Conservation (phyloP, 2,888 invertebrate genomes). For the Campoletis raptor region DNA sequence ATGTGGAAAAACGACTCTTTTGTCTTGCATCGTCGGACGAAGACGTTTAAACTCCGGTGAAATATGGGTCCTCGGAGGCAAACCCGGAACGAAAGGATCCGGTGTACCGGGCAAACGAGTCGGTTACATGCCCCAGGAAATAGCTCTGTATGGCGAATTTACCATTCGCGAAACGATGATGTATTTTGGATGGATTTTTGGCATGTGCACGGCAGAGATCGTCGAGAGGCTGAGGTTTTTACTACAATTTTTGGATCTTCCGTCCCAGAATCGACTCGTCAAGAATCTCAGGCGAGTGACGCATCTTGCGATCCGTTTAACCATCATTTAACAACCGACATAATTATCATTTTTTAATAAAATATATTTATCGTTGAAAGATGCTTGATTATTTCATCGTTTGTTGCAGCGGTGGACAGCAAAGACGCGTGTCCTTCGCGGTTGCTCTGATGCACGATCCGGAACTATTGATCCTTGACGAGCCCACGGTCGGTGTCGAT, state of each 20-base stretch:
- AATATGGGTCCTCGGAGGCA: constrained; percentile 95
- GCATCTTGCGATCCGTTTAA: no score
- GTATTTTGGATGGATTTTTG: constrained; percentile 98
- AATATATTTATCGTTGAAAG: not conserved
- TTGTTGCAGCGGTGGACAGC: constrained; percentile 93
- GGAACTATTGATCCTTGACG: constrained; percentile 95
- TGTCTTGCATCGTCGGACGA: constrained; percentile 96
- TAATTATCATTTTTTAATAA: no score
- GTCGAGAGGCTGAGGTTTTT: constrained; percentile 93
- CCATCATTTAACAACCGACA: no score
- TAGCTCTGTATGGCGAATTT: constrained; percentile 96
- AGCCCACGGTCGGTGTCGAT: constrained; percentile 97
- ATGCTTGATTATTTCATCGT: constrained; percentile 11
- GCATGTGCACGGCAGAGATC: constrained; percentile 94
- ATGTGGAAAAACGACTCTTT: constrained; percentile 97
- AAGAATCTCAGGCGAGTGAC: constrained; percentile 89
- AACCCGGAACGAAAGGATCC: constrained; percentile 95
- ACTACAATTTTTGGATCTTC: constrained; percentile 95
- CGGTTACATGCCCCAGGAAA: constrained; percentile 99
- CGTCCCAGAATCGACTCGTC: constrained; percentile 93
- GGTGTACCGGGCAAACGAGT: constrained; percentile 97
- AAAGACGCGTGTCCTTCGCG: constrained; percentile 95
- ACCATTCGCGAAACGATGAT: constrained; percentile 97
- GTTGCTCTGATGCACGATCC: constrained; percentile 97
- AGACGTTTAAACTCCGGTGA: constrained; percentile 94